Evolutionary conservation across 2,797 vertebrate genomes (phyloP).

Genomic region (Odontamblyopus lacepedii): DNA sequence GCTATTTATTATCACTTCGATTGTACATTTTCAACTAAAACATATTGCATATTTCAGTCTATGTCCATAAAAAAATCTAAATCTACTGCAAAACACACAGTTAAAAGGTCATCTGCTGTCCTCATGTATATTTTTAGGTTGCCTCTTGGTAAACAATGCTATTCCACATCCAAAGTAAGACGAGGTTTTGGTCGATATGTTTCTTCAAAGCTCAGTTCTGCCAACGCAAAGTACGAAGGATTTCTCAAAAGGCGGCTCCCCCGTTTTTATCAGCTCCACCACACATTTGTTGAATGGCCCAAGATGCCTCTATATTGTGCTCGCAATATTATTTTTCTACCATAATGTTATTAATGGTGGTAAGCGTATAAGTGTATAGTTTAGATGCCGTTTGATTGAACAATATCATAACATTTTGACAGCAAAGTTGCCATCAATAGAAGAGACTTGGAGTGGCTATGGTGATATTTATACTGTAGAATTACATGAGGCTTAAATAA

Average conservation of each 20-base stretch:
- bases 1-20: background rate
- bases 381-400: background rate
- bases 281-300: slow-evolving; percentile 73
- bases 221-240: slow-evolving; percentile 80
- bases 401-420: no score
- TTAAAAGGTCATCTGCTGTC: slow-evolving; percentile 2
- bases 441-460: no score
- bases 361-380: background rate
- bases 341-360: no score
- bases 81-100: background rate
- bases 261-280: slow-evolving; percentile 83
- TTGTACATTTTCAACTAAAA: background rate
- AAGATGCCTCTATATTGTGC: background rate
- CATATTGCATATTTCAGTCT: background rate
- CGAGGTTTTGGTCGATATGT: slow-evolving; percentile 72
- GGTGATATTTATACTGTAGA: no score
- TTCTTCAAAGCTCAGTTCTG: slow-evolving; percentile 67
- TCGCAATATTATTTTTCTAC: background rate
- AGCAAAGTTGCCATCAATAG: no score
- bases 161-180: slow-evolving; percentile 76
- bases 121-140: slow-evolving; percentile 38
- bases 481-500: no score
- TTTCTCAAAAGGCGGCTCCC: slow-evolving; percentile 86
- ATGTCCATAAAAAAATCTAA: background rate
- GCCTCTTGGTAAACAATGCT: slow-evolving; percentile 51